A percentile compares a stretch with the other conserved stretches of the same genome.
Conservation (phyloP, 2,797 vertebrate genomes). For the Myotis pilosus region DNA sequence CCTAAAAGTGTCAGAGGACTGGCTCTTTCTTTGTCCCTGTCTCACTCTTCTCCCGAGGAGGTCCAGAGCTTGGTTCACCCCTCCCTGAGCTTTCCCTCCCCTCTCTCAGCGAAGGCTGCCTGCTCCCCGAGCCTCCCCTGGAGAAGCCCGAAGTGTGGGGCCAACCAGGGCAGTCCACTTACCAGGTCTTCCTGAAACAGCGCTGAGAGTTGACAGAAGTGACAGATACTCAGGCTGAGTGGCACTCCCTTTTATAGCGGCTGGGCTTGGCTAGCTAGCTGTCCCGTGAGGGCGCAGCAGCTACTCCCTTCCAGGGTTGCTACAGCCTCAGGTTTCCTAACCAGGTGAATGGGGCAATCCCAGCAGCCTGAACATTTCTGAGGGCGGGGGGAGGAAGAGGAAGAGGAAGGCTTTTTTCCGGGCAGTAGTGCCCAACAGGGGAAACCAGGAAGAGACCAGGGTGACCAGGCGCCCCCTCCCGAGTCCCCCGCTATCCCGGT, state of each 20-base stretch:
- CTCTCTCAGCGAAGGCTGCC: neutral
- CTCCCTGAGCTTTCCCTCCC: neutral
- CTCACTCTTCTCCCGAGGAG: neutral
- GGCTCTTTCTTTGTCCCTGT: neutral
- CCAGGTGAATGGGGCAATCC: slow-evolving; percentile 54
- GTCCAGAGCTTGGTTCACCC: neutral
- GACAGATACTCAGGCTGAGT: neutral
- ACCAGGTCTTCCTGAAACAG: slow-evolving; percentile 46
- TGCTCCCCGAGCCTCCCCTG: neutral
- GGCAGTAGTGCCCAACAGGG: neutral
- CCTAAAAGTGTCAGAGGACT: too few species aligned
- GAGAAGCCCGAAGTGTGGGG: neutral
- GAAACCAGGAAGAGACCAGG: neutral
- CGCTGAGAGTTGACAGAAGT: neutral
- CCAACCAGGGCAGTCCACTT: neutral
- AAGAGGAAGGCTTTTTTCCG: neutral
- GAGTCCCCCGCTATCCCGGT: neutral
- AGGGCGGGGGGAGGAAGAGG: neutral
- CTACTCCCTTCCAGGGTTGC: slow-evolving; percentile 27
- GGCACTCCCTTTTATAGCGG: slow-evolving; percentile 62
- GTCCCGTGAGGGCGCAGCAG: neutral
- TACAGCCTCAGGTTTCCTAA: slow-evolving; percentile 66
- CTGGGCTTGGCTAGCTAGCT: slow-evolving; percentile 9
- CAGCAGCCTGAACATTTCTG: neutral
- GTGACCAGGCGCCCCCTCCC: neutral